Evolutionary conservation across 2,797 vertebrate genomes (phyloP).

Genomic region (Erithacus rubecula): DNA sequence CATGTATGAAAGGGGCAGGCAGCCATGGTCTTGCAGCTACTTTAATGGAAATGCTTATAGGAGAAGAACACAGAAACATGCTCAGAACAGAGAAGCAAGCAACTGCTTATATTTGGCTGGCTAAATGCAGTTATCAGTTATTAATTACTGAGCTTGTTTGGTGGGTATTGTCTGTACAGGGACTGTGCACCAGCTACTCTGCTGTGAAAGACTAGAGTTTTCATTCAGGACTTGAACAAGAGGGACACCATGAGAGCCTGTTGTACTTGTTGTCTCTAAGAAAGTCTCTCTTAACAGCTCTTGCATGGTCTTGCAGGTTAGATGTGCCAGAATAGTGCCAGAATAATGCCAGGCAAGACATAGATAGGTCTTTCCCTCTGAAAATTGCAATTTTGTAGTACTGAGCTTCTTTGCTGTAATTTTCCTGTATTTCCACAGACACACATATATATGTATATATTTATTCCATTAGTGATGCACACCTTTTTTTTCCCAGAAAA

Average conservation of each 20-base stretch:
- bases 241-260: fast-evolving
- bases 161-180: not conserved
- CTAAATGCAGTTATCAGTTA: not conserved
- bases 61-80: not conserved
- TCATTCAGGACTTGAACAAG: not conserved
- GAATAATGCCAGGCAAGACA: not conserved
- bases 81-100: not conserved
- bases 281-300: not conserved
- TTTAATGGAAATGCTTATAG: not conserved
- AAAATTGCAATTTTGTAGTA: not conserved
- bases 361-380: not conserved
- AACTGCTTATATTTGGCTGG: not conserved
- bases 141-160: not conserved
- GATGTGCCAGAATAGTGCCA: not conserved
- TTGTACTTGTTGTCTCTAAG: not conserved
- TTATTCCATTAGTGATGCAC: not conserved
- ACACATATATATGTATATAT: not conserved
- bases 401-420: not conserved
- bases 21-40: not conserved
- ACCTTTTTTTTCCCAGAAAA: not conserved
- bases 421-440: not conserved
- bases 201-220: not conserved
- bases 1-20: not conserved
- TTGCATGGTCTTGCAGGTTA: not conserved
- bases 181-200: not conserved